phyloP scores from a whole-genome alignment of 1,140 invertebrate species.

The Sinonovacula constricta region DNA sequence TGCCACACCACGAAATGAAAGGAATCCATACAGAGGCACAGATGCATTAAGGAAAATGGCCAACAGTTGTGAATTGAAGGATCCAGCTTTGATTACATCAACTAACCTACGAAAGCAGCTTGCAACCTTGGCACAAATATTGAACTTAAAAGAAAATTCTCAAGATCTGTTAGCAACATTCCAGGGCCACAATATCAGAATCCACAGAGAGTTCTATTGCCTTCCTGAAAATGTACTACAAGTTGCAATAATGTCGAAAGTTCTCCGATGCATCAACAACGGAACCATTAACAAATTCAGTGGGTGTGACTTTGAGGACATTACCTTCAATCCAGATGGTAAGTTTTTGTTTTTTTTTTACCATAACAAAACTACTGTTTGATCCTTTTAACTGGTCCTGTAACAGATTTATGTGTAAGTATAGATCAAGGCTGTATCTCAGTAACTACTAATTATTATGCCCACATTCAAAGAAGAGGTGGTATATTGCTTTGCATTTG shows the following conservation, averaged over 20 bases:
- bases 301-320: conserved; percentile 35
- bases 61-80: neutral
- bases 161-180: conserved; percentile 60
- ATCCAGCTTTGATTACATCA: conserved; percentile 22
- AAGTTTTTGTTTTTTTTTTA: conserved; percentile 16
- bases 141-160: conserved; percentile 52
- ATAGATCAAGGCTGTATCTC: too few relatives aligned
- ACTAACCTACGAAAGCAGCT: conserved; percentile 39
- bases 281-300: conserved; percentile 36
- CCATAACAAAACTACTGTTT: neutral
- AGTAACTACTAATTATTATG: too few relatives aligned
- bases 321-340: conserved; percentile 22
- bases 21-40: conserved; percentile 25
- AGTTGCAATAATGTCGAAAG: conserved; percentile 60
- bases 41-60: conserved; percentile 36
- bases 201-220: conserved; percentile 63
- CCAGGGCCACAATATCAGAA: conserved; percentile 60
- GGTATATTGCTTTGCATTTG: too few relatives aligned
- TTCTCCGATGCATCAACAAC: conserved; percentile 37
- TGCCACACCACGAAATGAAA: conserved; percentile 35
- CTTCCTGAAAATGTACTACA: conserved; percentile 60
- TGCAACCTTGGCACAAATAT: conserved; percentile 35
- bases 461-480: too few relatives aligned
- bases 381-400: neutral
- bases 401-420: conserved; percentile 7